Base-by-base conservation (phyloP, 2,888 invertebrate genomes). In the Aphodius granarius region DNA sequence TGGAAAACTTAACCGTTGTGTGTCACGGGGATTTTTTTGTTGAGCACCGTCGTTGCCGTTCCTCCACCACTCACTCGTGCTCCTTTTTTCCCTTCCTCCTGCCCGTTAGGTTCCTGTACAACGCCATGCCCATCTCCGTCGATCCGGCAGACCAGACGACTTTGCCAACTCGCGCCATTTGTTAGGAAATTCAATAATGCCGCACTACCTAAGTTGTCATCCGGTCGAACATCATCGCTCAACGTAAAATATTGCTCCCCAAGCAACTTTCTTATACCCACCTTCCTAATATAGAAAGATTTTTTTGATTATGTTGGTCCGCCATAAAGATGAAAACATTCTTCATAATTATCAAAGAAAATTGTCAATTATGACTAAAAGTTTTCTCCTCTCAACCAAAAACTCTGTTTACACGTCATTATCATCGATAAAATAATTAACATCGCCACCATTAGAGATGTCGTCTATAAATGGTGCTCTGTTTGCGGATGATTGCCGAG, bases 171-270 rank as follows among this genome's bases (percentile, higher is more conserved):
- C 83, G 83, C 82, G 84, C 85, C 85, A 86, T 87, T 87, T 87
- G 86, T 86, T 86, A 86, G 85, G 83, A 86, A 86, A 87, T 86
- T 86, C 86, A 86, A 87, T 87, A 87, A 86, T 86, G 85, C 83
- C 84, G 85, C 84, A 85, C 85, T 43, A 43, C 43, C 43, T 84
- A 84, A 86, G 86, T 86, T 86, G 86, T 86, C 86, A 86, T 86
- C 84, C 83, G 81, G 82, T 81, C 81, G 85, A 85, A 85, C 85
- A 86, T 86, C 86, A 86, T 86, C 86, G 85, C 85, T 86, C 85
- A 86, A 83, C 81, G 82, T 86, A 85, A 86, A 86, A 85, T 86
- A 86, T 86, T 82, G 85, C 84, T n/a, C 43, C 13, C 43, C 43
- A 43, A 43, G 43, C 43, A 43, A 43, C 43, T 43, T 43, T 43